Percentiles rank a stretch among this genome's conserved stretches.
phyloP scores from a whole-genome alignment of 2,797 vertebrate species.

The Psittacula echo region DNA sequence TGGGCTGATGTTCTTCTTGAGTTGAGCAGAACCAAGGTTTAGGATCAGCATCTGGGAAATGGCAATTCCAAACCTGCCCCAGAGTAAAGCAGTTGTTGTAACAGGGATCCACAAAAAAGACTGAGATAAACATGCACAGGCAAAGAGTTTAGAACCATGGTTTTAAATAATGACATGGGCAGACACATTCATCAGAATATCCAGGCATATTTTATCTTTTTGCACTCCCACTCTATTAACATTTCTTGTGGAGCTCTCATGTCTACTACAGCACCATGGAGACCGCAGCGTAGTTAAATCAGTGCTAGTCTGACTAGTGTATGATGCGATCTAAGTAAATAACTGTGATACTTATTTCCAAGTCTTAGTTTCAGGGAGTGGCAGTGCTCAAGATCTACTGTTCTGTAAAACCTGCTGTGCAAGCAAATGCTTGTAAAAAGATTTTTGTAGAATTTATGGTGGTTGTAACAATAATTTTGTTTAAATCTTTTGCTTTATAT shows the following conservation, averaged over 20 bases:
- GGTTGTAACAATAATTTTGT: constrained; percentile 54
- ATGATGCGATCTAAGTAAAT: not conserved
- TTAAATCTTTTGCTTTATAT: constrained; percentile 54
- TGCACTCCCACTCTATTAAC: not conserved
- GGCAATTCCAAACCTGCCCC: not conserved
- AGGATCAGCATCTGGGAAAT: not conserved
- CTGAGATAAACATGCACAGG: not conserved
- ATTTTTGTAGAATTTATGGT: not conserved
- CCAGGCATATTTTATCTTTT: not conserved
- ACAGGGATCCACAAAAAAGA: not conserved
- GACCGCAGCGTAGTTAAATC: not conserved
- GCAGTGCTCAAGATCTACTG: not conserved
- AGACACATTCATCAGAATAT: too few relatives aligned
- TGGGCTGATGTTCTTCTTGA: not conserved
- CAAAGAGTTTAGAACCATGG: not conserved
- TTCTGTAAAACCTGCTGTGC: not conserved
- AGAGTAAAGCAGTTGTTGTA: not conserved
- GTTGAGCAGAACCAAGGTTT: not conserved
- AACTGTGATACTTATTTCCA: constrained; percentile 1
- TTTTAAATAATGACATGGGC: not conserved
- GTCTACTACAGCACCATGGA: not conserved
- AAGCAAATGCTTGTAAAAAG: constrained; percentile 33
- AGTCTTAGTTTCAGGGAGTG: constrained; percentile 18
- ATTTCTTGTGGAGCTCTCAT: not conserved
- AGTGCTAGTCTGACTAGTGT: not conserved